Evolutionary conservation across 2,888 invertebrate genomes (phyloP).

Genomic region (Coleophora flavipennella): DNA sequence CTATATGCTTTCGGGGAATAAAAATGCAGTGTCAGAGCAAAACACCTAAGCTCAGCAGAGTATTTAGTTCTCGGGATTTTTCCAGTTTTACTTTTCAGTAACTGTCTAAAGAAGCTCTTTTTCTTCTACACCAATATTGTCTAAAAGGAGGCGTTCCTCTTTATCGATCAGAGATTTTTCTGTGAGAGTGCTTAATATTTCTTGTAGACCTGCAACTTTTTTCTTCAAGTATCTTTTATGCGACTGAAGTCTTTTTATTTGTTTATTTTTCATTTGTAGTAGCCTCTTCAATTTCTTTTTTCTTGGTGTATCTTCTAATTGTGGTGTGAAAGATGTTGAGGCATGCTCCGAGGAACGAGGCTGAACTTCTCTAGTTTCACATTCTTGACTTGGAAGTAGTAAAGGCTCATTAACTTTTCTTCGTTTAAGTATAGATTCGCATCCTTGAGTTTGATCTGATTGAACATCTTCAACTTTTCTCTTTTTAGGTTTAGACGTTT

Average conservation of each 20-base stretch:
- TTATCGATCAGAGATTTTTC: conserved; percentile 2
- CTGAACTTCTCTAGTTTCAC: too few relatives aligned
- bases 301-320: neutral
- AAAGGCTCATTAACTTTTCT: too few relatives aligned
- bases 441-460: too few relatives aligned
- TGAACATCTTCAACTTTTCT: too few relatives aligned
- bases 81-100: neutral
- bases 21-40: too few relatives aligned
- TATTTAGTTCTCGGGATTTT: conserved; percentile 1
- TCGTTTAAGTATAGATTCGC: too few relatives aligned
- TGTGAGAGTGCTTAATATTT: neutral
- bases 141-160: conserved; percentile 1
- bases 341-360: too few relatives aligned
- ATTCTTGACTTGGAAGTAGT: too few relatives aligned
- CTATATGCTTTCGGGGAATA: too few relatives aligned
- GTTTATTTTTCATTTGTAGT: neutral
- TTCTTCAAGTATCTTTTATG: conserved; percentile 2
- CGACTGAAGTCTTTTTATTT: conserved; percentile 5
- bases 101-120: conserved; percentile 2
- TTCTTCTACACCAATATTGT: conserved; percentile 3
- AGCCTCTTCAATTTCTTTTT: conserved; percentile 1
- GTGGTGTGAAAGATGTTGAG: too few relatives aligned
- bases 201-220: neutral
- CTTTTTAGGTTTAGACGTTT: too few relatives aligned
- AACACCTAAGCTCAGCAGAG: conserved; percentile 2